Evolutionary conservation across 2,113 vertebrate species (phyloP).

Genomic region (Malurus cyaneus): DNA sequence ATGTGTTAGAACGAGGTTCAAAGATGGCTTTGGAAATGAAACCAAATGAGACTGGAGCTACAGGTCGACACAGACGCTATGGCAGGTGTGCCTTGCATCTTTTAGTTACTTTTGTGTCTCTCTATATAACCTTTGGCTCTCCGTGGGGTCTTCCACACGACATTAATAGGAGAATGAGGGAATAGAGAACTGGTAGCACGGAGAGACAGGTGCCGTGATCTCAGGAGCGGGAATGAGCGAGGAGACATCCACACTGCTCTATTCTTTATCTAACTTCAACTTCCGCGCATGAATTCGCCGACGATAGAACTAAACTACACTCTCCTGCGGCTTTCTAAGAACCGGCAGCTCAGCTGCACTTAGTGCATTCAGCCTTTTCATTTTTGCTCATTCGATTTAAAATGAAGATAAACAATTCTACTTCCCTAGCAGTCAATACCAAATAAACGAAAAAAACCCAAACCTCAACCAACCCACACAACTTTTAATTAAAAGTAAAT

Average conservation of each 20-base stretch:
- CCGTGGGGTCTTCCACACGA: too few species aligned
- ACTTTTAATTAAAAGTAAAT: neutral
- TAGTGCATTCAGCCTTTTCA: neutral
- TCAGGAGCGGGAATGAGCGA: too few species aligned
- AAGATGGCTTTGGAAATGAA: neutral
- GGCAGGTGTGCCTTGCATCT: neutral
- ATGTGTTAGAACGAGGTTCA: neutral
- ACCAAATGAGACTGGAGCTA: neutral
- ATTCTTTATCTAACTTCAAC: too few species aligned
- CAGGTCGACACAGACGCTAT: accelerated
- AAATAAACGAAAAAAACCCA: neutral
- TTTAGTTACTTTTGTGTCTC: too few species aligned
- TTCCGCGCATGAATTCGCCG: too few species aligned
- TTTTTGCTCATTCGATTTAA: neutral
- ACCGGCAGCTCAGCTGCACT: neutral
- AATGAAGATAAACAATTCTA: neutral
- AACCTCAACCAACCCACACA: neutral
- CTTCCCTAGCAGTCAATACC: neutral
- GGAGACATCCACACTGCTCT: too few species aligned
- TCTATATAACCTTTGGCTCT: too few species aligned
- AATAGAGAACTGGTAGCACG: too few species aligned
- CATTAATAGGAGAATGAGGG: too few species aligned
- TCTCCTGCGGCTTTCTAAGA: slow-evolving; percentile 61
- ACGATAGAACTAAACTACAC: too few species aligned
- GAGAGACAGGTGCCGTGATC: too few species aligned